Evolutionary conservation across 2,113 vertebrate genomes (phyloP), one percentile per base, ranked within the genome.

Genomic region (Balaeniceps rex): DNA sequence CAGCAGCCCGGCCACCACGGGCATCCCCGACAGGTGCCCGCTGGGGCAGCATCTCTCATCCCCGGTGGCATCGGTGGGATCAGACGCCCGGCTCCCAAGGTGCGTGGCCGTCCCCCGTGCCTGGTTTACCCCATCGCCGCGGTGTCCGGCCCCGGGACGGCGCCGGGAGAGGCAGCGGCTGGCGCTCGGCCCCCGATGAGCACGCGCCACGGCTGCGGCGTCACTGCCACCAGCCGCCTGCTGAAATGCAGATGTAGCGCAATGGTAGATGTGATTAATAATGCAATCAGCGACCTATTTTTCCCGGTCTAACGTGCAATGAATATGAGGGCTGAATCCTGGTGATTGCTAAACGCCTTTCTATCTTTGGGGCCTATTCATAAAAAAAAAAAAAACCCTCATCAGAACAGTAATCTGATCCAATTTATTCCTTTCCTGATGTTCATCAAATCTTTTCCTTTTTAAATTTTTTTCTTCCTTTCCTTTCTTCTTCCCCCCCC

Each of bases 251-350:
- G 96, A 88, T 94, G 96, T 22, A 87, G 93, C 84, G 12, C 84
- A 6, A 42, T 91, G 89, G 36, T 91, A 2, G 87, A 71, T 91
- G 89, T 96, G 94, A 96, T 97, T 96, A 97, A 97, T 97, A 97
- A 97, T 97, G 96, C 96, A 97, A 96, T 96, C 96, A 96, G 93
- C 94, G 96, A 97, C 96, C 96, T 97, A 96, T 96, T 97, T 97
- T 97, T 95, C 96, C 96, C 8, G 10, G 89, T n/a, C 87, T 94
- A 95, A 96, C 82, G 84, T 94, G 96, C 90, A 19, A 6, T 95
- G 96, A 96, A 95, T 96, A 36, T 72, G 93, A 96, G 96, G 93
- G 94, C 93, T 96, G 93, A 96, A 96, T 95, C 94, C 94, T 95
- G 94, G 91, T 97, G 96, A 96, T 96, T 97, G 96, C 96, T 96